Evolutionary conservation across 2,888 invertebrate species (phyloP).

Genomic region (Lasioglossum lativentre): DNA sequence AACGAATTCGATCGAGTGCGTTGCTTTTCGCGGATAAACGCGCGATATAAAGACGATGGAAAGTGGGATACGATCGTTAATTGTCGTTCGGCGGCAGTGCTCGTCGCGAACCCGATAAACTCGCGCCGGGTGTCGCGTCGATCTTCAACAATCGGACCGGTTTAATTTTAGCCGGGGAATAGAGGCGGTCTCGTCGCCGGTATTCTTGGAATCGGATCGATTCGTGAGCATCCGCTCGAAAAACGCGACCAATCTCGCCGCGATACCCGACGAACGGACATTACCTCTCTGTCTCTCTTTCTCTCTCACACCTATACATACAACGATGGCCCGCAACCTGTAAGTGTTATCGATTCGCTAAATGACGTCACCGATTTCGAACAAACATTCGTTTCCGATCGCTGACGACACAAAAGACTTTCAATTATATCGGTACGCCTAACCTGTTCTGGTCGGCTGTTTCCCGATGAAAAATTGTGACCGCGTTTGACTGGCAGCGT

Average conservation of each 20-base stretch:
- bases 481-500: not conserved
- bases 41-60: not conserved
- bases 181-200: not conserved
- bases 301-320: not conserved
- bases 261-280: conserved; percentile 11
- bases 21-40: not conserved
- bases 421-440: not conserved
- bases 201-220: conserved; percentile 43
- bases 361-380: conserved; percentile 1
- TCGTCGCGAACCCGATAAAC: not conserved
- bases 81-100: not conserved
- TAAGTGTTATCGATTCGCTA: conserved; percentile 30
- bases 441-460: not conserved
- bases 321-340: not conserved
- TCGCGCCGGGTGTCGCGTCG: conserved; percentile 2
- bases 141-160: conserved; percentile 32
- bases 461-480: not conserved
- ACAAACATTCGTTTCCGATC: not conserved
- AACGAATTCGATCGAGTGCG: not conserved
- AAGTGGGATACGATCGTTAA: not conserved
- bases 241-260: conserved; percentile 15
- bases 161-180: conserved; percentile 32
- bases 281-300: not conserved
- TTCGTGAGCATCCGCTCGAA: conserved; percentile 23
- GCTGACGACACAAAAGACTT: not conserved